Evolutionary conservation across 2,888 invertebrate genomes (phyloP), one percentile per base, ranked within the genome.

Genomic region (Gandaritis pyraliata): DNA sequence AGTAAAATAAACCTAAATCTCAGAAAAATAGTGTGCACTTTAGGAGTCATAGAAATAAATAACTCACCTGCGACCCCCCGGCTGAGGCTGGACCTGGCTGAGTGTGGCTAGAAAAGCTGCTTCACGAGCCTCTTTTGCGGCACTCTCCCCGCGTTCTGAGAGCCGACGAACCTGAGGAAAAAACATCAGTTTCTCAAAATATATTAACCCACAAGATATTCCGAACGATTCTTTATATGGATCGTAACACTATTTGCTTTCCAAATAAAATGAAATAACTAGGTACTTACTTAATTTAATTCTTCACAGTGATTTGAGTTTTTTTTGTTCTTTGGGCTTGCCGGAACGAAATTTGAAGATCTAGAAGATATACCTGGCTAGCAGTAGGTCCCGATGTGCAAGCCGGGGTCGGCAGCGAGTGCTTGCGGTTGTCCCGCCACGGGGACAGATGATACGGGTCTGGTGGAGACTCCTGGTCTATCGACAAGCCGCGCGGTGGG

Each of bases 311-410:
- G 33, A 33, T 33, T 33, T 23, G 1, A 23, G 3, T 5, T 23
- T 23, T 23, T 23, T 23, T 1, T 0, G 23, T 2, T 23, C 23
- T 6, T 2, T 33, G 8, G 0, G 10, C 1, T 33, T 29, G 29
- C 29, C 29, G 2, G 6, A 10, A 33, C 7, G 15, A 8, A 7
- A 45, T 41, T 15, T 1, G 41, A 41, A 41, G 41, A 5, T 41
- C 10, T 30, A 10, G 5, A 43, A n/a, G n/a, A 29, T 10, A 15
- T 49, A 48, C 97, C 93, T 97, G 97, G 72, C 96, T 96, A 43
- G 97, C 97, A 46, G 97, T 97, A 61, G 97, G 97, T 52, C 97
- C 97, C 59, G 96, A 95, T 29, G 96, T 96, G 75, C 97, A 97
- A 72, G 96, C 95, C 1, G 97, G 97, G 0, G 97, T 96, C 1